Conservation (phyloP, 2,113 vertebrate species). For the Pachyramphus minor region DNA sequence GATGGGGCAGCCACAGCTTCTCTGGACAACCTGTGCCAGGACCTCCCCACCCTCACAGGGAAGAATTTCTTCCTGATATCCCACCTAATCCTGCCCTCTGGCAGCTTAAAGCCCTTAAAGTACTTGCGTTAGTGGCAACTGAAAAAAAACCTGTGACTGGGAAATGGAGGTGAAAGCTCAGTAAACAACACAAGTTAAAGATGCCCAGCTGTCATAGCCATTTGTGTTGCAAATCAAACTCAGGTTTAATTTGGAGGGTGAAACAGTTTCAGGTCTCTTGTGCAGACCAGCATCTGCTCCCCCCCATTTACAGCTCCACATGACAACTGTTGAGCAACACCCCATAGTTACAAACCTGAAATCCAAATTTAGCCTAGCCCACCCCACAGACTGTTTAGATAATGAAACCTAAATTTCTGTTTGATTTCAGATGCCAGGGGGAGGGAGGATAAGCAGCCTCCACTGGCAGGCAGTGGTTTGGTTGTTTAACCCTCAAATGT, state of each 20-base stretch:
- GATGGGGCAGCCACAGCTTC: neutral
- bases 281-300: neutral
- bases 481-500: neutral
- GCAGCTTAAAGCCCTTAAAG: neutral
- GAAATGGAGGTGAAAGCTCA: neutral
- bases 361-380: neutral
- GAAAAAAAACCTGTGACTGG: neutral
- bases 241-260: neutral
- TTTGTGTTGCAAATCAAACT: neutral
- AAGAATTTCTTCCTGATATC: neutral
- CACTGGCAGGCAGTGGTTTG: accelerated
- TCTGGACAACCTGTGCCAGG: neutral
- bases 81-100: too few species aligned
- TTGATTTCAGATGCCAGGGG: neutral
- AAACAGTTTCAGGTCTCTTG: neutral
- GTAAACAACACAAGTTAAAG: neutral
- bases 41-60: accelerated
- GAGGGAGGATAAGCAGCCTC: neutral
- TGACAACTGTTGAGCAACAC: neutral
- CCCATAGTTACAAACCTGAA: neutral
- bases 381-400: neutral
- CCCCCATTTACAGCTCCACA: neutral
- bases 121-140: neutral
- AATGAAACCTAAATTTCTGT: neutral
- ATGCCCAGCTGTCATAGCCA: neutral